Percentiles rank a stretch among this genome's conserved stretches.
Conservation (phyloP, 2,888 invertebrate genomes). For the Dendrolimus houi region DNA sequence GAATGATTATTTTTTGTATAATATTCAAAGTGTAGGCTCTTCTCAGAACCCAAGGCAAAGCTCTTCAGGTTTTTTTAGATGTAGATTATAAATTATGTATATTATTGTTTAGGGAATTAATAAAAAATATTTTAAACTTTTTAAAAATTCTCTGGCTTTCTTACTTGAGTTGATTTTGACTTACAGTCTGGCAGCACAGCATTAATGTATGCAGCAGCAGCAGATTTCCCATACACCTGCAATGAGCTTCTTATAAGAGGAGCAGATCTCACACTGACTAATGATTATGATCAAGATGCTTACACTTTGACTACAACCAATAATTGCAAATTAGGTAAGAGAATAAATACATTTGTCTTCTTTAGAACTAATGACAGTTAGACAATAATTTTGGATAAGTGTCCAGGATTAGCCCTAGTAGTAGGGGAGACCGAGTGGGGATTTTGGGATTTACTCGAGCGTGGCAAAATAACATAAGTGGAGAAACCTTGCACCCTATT, state of each 20-base stretch:
- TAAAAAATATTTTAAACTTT: too few relatives aligned
- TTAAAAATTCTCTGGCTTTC: neutral
- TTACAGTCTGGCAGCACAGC: constrained; percentile 91
- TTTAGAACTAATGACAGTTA: neutral
- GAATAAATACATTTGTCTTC: neutral
- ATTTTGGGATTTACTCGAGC: too few relatives aligned
- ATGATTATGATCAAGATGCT: constrained; percentile 89
- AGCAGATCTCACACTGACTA: constrained; percentile 87
- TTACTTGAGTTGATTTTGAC: constrained; percentile 8
- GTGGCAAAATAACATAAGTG: too few relatives aligned
- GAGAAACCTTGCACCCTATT: too few relatives aligned
- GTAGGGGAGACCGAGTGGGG: too few relatives aligned
- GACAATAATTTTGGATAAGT: too few relatives aligned
- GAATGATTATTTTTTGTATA: neutral
- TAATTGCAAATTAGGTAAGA: constrained; percentile 69
- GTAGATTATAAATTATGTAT: too few relatives aligned
- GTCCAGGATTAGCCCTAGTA: too few relatives aligned
- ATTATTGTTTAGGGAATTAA: too few relatives aligned
- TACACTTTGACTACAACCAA: constrained; percentile 85
- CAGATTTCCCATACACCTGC: constrained; percentile 92
- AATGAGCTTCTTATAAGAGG: constrained; percentile 88
- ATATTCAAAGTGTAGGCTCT: neutral
- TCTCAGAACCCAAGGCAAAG: too few relatives aligned
- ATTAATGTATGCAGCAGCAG: constrained; percentile 92
- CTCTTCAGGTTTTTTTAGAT: too few relatives aligned